Conservation (phyloP, 2,888 invertebrate species). For the Metallyticus violacea region DNA sequence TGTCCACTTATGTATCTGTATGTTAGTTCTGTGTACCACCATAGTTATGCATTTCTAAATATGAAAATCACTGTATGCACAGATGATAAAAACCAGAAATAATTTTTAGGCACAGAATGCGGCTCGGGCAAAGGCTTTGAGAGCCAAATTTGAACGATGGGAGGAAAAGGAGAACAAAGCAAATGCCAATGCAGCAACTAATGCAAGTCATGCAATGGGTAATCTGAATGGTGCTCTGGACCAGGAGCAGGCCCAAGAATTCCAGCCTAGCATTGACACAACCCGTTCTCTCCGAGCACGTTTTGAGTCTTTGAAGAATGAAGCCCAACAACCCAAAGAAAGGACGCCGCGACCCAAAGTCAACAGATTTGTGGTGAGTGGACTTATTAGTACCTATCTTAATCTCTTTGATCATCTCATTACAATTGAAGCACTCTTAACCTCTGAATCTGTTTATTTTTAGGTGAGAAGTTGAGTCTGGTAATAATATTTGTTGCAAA, state of each 20-base stretch:
- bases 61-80: too few species aligned
- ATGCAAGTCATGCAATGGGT: constrained; percentile 38
- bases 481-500: not conserved
- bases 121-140: constrained; percentile 78
- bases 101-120: constrained; percentile 62
- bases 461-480: not conserved
- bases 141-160: constrained; percentile 88
- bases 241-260: constrained; percentile 51
- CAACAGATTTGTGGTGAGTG: constrained; percentile 90
- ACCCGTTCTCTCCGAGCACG: constrained; percentile 65
- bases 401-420: not conserved
- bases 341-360: constrained; percentile 65
- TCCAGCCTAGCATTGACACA: constrained; percentile 76
- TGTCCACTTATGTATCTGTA: too few species aligned
- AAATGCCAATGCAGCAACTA: constrained; percentile 35
- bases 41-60: too few species aligned
- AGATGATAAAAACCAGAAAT: not conserved
- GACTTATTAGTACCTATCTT: too few species aligned
- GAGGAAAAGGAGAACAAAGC: constrained; percentile 58
- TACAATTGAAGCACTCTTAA: too few species aligned
- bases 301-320: constrained; percentile 80
- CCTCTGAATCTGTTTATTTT: not conserved
- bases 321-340: constrained; percentile 48
- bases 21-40: not conserved
- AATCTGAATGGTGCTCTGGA: constrained; percentile 39